Evolutionary conservation across 2,888 invertebrate species (phyloP), one percentile per base, ranked within the genome.

Genomic region (Marasmarcha lunaedactyla): DNA sequence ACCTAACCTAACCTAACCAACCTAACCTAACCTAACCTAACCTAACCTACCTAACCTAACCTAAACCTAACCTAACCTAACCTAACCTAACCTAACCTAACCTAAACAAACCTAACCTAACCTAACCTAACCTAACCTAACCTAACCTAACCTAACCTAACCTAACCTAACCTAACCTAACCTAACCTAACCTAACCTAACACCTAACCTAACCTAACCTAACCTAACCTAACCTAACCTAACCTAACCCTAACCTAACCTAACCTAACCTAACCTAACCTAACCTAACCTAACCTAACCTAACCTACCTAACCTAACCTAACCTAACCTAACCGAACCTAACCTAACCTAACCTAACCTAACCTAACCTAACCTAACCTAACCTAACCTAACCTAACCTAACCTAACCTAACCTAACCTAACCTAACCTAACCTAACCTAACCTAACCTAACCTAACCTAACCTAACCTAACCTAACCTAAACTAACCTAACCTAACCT

Each of bases 1-100:
- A 42, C 38, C 45, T 45, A 40, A 42, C 45, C 45, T 42, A n/a
- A n/a, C n/a, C n/a, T 50, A 50, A 50, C 50, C 50, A 50, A 51
- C 51, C 49, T n/a, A n/a, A n/a, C n/a, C n/a, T n/a, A n/a, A n/a
- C 45, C 45, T 45, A 43, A 45, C 45, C 45, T 45, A 43, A n/a
- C 45, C 45, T 45, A 43, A 43, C 45, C 45, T 45, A 39, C 42
- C 42, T 42, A 39, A 39, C 42, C 45, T 39, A 39, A 38, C 42
- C 39, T 38, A 39, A 36, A 38, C 42, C 39, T 38, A 39, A 38
- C 45, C 41, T 40, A 41, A 43, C 46, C 43, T 43, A 43, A 43
- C 46, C 46, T 46, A 43, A 43, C 42, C 42, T 42, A 40, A 40
- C 42, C 42, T 42, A 40, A 40, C 42, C 42, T 39, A 39, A 39